phyloP scores from a whole-genome alignment of 2,888 invertebrate species.

The Choristoneura rosaceana region DNA sequence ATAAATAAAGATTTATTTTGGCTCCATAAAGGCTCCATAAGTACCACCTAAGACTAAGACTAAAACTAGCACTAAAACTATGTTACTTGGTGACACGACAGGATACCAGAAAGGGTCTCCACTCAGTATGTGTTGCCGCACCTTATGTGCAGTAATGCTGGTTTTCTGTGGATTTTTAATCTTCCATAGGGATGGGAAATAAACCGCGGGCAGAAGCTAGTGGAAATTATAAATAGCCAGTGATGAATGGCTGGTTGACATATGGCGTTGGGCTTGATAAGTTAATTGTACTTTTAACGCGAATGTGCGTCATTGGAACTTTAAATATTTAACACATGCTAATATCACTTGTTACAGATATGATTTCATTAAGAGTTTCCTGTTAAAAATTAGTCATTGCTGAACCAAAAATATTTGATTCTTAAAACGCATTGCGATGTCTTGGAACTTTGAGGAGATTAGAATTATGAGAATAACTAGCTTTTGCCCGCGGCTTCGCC shows the following conservation, averaged over 20 bases:
- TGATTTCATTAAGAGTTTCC: conserved; percentile 27
- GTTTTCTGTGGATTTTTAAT: too few relatives aligned
- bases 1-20: too few relatives aligned
- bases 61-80: too few relatives aligned
- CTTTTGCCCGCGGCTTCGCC: too few relatives aligned
- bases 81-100: too few relatives aligned
- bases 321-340: conserved; percentile 27
- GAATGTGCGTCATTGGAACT: conserved; percentile 16
- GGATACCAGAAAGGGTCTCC: too few relatives aligned
- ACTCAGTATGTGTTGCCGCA: too few relatives aligned
- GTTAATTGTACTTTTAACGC: conserved; percentile 18
- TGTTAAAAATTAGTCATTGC: conserved; percentile 26
- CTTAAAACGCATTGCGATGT: conserved; percentile 5
- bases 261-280: not conserved
- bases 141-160: too few relatives aligned
- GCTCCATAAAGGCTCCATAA: too few relatives aligned
- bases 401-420: conserved; percentile 16
- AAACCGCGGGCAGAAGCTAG: not conserved
- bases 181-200: too few relatives aligned
- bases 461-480: too few relatives aligned
- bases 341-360: conserved; percentile 5
- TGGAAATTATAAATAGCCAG: not conserved
- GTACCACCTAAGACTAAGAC: too few relatives aligned
- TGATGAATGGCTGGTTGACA: not conserved
- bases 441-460: not conserved